Evolutionary conservation across 2,113 vertebrate species (phyloP).

Genomic region (Notarius lentiginosus): DNA sequence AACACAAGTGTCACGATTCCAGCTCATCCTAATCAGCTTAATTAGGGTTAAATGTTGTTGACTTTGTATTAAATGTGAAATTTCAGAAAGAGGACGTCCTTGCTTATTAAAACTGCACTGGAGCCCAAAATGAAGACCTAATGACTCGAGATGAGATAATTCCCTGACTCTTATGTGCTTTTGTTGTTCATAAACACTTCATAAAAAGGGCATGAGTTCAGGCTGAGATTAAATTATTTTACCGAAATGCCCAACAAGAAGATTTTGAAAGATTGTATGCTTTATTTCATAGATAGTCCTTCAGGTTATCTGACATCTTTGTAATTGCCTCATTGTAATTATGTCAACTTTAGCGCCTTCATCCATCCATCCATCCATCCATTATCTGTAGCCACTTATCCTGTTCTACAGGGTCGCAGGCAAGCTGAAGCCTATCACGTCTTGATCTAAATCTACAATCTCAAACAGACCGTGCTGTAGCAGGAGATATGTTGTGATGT

Average conservation of each 20-base stretch:
- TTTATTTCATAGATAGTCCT: neutral
- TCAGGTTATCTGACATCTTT: neutral
- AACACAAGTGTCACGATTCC: constrained; percentile 9
- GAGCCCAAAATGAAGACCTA: neutral
- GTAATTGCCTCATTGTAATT: neutral
- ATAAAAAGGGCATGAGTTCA: neutral
- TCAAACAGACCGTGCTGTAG: neutral
- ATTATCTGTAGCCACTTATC: no score
- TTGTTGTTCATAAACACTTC: neutral
- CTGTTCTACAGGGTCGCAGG: no score
- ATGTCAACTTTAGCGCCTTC: neutral
- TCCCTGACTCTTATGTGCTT: neutral
- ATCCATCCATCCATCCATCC: no score
- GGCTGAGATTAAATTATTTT: neutral
- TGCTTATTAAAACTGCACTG: neutral
- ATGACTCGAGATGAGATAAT: neutral
- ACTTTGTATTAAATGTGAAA: constrained; percentile 17
- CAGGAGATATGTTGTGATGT: neutral
- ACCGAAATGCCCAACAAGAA: neutral
- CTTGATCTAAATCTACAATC: neutral
- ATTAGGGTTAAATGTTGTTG: constrained; percentile 32
- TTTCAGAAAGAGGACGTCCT: constrained; percentile 2
- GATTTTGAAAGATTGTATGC: no score
- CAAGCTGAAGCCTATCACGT: no score
- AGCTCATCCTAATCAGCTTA: constrained; percentile 25